Evolutionary conservation across 1,140 invertebrate species (phyloP).

Genomic region (Lepidurus couesii): DNA sequence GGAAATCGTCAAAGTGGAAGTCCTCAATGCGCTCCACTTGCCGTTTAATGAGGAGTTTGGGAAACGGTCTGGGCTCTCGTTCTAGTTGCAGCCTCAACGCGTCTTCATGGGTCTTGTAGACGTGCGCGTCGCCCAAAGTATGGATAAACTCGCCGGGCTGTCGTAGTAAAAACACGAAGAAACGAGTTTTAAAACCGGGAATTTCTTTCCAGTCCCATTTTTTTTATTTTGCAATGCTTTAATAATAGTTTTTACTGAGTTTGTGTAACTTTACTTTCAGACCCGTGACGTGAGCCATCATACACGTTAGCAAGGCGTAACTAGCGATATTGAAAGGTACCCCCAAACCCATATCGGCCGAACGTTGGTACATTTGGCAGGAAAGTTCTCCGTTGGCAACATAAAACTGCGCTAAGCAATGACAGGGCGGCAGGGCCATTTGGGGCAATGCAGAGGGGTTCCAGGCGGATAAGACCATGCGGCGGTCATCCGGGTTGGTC

Average conservation of each 20-base stretch:
- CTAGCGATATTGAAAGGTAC: conserved; percentile 99
- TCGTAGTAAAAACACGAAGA: conserved; percentile 38
- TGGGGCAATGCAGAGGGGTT: conserved; percentile 81
- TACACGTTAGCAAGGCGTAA: conserved; percentile 88
- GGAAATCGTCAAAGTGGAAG: conserved; percentile 84
- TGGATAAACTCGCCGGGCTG: conserved; percentile 93
- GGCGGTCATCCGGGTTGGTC: conserved; percentile 74
- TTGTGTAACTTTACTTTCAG: conserved; percentile 54
- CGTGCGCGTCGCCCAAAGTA: conserved; percentile 92
- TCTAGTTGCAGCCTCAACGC: conserved; percentile 76
- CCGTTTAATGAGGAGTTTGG: conserved; percentile 67
- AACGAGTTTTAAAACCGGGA: background rate
- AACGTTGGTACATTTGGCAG: conserved; percentile 93
- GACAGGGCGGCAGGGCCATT: conserved; percentile 97
- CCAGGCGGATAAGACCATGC: conserved; percentile 94
- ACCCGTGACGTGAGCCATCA: conserved; percentile 92
- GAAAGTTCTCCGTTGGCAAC: conserved; percentile 76
- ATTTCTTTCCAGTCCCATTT: conserved; percentile 5
- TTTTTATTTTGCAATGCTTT: background rate
- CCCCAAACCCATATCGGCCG: conserved; percentile 95
- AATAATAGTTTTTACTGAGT: background rate
- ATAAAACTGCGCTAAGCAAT: conserved; percentile 92
- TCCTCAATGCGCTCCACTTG: conserved; percentile 74
- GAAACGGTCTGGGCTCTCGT: conserved; percentile 75
- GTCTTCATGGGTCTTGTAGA: conserved; percentile 88